phyloP scores from a whole-genome alignment of 2,888 invertebrate genomes.

The Caenorhabditis virilis region DNA sequence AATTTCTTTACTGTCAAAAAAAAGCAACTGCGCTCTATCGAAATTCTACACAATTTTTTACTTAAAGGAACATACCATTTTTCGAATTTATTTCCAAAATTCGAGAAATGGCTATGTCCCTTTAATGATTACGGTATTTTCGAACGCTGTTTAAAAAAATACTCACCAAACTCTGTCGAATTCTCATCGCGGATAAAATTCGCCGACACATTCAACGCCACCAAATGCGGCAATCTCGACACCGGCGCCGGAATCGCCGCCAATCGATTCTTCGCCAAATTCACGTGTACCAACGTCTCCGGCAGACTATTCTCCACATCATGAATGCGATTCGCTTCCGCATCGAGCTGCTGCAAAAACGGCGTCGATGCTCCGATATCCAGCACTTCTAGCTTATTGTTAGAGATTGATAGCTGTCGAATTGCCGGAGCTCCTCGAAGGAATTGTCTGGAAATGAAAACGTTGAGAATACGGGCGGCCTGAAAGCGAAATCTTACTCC shows the following conservation, averaged over 20 bases:
- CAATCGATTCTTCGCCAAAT: constrained; percentile 55
- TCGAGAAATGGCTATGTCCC: background rate
- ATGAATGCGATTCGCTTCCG: constrained; percentile 34
- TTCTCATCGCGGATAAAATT: constrained; percentile 45
- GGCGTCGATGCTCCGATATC: constrained; percentile 32
- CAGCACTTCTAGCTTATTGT: constrained; percentile 44
- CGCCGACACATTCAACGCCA: constrained; percentile 55
- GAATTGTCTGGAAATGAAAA: constrained; percentile 40
- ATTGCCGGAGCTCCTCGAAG: constrained; percentile 35
- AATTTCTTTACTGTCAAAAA: too few species aligned
- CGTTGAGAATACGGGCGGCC: background rate
- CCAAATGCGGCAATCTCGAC: constrained; percentile 43
- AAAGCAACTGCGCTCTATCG: too few species aligned
- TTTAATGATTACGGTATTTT: background rate
- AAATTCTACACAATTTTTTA: too few species aligned
- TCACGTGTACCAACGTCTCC: constrained; percentile 54
- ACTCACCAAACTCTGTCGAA: constrained; percentile 31
- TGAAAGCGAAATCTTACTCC: constrained; percentile 20
- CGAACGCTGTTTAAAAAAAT: background rate
- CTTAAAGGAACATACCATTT: too few species aligned
- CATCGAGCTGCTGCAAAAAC: constrained; percentile 55
- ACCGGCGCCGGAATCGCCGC: constrained; percentile 50
- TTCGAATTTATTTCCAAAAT: background rate
- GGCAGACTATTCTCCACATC: constrained; percentile 16
- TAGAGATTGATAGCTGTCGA: constrained; percentile 50